Base-by-base conservation (phyloP, 2,888 invertebrate species). In the Hedya salicella region DNA sequence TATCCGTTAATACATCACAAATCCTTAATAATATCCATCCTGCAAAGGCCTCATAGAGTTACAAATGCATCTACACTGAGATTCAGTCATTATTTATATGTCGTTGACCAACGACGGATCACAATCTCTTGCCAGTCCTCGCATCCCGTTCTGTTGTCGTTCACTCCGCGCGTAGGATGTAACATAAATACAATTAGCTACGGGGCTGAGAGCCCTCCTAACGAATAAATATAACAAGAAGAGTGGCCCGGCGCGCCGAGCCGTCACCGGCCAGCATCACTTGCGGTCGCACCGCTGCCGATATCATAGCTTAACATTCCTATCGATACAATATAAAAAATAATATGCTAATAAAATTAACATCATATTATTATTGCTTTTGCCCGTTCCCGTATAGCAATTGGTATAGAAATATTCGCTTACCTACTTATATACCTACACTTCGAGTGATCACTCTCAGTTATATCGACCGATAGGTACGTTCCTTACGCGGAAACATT, bases 61-160 rank as follows among this genome's bases (percentile, higher is more conserved):
- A 91, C 88, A 91, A 92, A 92, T 93, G 92, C 92, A 93, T 92
- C 92, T 93, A 92, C 90, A 90, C 86, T 92, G 92, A 93, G 92
- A 93, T 93, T 92, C 92, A 92, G 92, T 92, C 92, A 91, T 88
- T 92, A 90, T 92, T 92, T 92, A 91, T 92, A 91, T 88, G 92
- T 92, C 92, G 92, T 88, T 91, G 92, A 92, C 92, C 85, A 85
- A 90, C 92, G 92, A 92, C 92, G 87, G 89, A 92, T 92, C 92
- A 92, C 92, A 92, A 90, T 91, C 92, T 91, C 90, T 89, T 86
- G 88, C 90, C 91, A 91, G 88, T 91, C 87, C 89, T 86, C 86
- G 79, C 81, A 85, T 88, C 86, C 84, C 83, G 76, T 82, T 84
- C 86, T 78, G 90, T 86, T 90, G 89, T 91, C 84, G 81, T 89